Base-by-base conservation (phyloP, 2,888 invertebrate genomes). In the Endomychus coccineus region DNA sequence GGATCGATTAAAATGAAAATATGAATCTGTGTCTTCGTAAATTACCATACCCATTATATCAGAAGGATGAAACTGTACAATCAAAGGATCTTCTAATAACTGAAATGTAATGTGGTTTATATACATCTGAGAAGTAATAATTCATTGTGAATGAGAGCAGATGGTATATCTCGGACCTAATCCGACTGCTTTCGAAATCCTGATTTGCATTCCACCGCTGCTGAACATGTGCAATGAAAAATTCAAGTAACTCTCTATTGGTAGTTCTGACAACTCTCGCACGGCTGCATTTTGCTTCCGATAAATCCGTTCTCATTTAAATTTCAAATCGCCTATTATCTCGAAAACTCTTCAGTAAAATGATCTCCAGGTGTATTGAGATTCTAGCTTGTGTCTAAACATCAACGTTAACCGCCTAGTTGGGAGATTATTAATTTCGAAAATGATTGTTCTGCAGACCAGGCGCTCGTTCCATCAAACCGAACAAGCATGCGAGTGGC, bases 401-500 rank as follows among this genome's bases (percentile, higher is more conserved):
- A 48, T 37, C 40, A 32, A 37, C 34, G 13, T 28, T 29, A 16
- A 28, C 27, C 19, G 29, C 28, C 36, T 27, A 36, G 43, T 19
- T 19, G n/a, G 28, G 48, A 48, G 49, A 54, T 56, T 58, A 56
- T 55, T 58, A 52, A 54, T 54, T 54, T 54, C 41, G 42, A 50
- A 49, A 56, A 55, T 54, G 52, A 56, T 55, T 53, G 54, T 54
- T 54, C 50, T 42, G 48, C 50, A 53, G 51, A 49, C 29, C 21
- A 27, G 38, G 27, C 49, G 52, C 51, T 55, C 62, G 57, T 62
- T 64, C 54, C 59, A 64, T 63, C 63, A 64, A 60, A 55, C 50
- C 46, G 60, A 59, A 60, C 59, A 55, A 56, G 60, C 57, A 61
- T 65, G 64, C 61, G 53, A 61, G 55, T 65, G 64, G 63, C 65